A percentile compares a stretch with the other conserved stretches of the same genome.
phyloP scores from a whole-genome alignment of 2,888 invertebrate species.

The Pyrrhosoma nymphula region DNA sequence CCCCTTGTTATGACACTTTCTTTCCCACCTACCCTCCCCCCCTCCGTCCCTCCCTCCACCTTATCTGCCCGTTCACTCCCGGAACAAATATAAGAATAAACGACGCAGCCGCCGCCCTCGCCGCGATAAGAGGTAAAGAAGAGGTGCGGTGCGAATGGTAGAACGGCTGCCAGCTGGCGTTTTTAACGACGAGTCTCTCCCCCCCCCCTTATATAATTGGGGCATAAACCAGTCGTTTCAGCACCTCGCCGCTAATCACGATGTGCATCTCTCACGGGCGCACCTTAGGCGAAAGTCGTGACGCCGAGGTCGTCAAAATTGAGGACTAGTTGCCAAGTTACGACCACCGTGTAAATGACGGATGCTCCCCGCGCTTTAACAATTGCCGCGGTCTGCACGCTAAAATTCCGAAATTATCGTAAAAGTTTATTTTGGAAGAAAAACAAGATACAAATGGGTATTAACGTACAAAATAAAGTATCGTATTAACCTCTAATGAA shows the following conservation, averaged over 20 bases:
- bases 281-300: background rate
- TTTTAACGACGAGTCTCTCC: background rate
- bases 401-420: background rate
- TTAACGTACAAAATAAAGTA: background rate
- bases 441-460: background rate
- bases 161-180: constrained; percentile 26
- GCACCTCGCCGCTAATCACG: background rate
- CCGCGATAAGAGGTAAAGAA: background rate
- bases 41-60: too few species aligned
- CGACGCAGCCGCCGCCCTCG: background rate
- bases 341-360: constrained; percentile 1
- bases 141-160: background rate
- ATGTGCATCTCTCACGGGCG: background rate
- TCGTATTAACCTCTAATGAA: background rate
- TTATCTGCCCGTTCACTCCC: constrained; percentile 23
- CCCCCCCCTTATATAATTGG: constrained; percentile 21
- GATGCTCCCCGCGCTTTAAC: background rate
- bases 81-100: background rate
- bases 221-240: constrained; percentile 22
- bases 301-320: background rate
- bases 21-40: background rate
- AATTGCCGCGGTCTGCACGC: background rate
- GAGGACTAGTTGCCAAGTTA: background rate
- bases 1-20: background rate
- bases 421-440: background rate